These are phyloP conservation scores for Vulpes ferrilata DNA, from an alignment of 2,113 vertebrate genomes.

Conservation along the genomic window DNA sequence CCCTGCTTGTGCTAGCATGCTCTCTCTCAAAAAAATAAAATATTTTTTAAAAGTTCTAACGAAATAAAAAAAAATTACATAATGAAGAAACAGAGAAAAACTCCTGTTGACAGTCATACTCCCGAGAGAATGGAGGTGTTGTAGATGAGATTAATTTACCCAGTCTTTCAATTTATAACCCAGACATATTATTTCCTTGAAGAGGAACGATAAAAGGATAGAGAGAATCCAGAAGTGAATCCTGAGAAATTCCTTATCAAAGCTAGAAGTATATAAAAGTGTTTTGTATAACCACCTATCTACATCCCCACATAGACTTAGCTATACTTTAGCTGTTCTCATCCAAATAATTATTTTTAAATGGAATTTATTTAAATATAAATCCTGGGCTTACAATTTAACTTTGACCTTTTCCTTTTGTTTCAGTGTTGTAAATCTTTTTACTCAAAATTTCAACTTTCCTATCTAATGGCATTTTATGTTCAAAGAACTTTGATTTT, in stretches of 20 bases:
- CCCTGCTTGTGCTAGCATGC: not conserved
- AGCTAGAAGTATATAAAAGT: not conserved
- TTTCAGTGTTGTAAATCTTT: not conserved
- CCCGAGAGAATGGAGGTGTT: not conserved
- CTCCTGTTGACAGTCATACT: not conserved
- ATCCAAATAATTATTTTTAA: not conserved
- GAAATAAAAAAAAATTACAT: not conserved
- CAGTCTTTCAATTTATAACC: not conserved
- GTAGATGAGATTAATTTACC: not conserved
- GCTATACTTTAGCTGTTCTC: not conserved
- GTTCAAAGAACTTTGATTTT: not conserved
- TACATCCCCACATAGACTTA: not conserved
- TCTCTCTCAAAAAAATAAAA: not conserved
- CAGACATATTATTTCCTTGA: not conserved
- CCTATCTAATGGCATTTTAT: not conserved
- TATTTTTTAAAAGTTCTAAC: not conserved
- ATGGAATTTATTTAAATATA: not conserved
- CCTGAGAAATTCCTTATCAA: not conserved
- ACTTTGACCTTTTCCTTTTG: not conserved
- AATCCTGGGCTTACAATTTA: not conserved
- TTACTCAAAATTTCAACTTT: slow-evolving; percentile 9
- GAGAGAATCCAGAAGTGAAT: not conserved
- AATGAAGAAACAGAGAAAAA: not conserved
- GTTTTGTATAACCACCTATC: not conserved
- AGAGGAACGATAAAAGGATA: not conserved